Percentiles rank a stretch among this genome's conserved stretches.
Evolutionary conservation across 2,113 vertebrate species (phyloP).

Genomic region (Scolopax mira): DNA sequence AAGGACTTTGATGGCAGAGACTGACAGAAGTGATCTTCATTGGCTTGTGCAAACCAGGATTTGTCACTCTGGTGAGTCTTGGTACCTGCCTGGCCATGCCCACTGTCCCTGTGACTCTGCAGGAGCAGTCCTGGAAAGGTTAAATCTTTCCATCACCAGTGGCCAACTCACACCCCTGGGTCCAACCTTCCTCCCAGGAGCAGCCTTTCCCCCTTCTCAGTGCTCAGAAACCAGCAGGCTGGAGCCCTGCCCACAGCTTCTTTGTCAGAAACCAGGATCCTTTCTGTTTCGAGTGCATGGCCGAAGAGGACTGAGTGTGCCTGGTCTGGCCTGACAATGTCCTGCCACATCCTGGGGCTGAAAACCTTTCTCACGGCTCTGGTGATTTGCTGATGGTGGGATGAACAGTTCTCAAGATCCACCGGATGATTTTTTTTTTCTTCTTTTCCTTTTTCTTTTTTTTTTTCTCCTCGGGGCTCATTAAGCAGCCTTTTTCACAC

Average conservation of each 20-base stretch:
- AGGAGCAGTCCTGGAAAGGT: neutral
- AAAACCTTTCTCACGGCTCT: conserved; percentile 13
- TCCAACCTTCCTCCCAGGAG: neutral
- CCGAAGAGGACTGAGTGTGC: neutral
- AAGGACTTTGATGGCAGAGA: neutral
- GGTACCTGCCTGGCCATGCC: neutral
- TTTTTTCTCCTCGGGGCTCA: neutral
- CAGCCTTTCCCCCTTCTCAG: neutral
- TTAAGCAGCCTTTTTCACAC: neutral
- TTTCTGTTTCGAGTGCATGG: neutral
- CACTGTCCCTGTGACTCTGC: fast-evolving
- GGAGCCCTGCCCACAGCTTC: conserved; percentile 13
- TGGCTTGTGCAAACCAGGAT: neutral
- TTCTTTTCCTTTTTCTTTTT: neutral
- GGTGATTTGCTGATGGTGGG: neutral
- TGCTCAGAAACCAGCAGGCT: conserved; percentile 14
- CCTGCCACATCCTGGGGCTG: neutral
- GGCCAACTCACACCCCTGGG: neutral
- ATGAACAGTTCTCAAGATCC: neutral
- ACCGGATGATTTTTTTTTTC: neutral
- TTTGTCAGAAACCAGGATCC: conserved; percentile 16
- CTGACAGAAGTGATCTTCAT: neutral
- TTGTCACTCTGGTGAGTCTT: neutral
- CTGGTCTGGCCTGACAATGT: neutral
- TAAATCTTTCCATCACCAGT: neutral